Evolutionary conservation across 2,888 invertebrate genomes (phyloP).

Genomic region (Heliconius hortense): DNA sequence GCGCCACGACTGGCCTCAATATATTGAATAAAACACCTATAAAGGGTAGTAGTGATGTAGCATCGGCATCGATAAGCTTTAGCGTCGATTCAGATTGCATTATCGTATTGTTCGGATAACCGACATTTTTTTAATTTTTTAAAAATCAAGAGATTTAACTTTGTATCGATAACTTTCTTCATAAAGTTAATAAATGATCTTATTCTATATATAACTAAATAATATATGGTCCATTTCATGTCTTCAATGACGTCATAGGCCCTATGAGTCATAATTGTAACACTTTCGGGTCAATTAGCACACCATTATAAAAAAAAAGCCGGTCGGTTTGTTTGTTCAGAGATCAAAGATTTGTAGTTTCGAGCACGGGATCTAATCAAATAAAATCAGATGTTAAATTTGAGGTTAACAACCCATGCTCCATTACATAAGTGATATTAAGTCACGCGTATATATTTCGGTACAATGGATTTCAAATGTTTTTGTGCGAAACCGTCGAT

Average conservation of each 20-base stretch:
- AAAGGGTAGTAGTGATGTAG: background rate
- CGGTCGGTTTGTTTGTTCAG: conserved; percentile 41
- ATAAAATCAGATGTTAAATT: conserved; percentile 42
- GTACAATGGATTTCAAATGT: conserved; percentile 45
- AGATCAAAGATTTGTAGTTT: conserved; percentile 43
- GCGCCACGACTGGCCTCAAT: background rate
- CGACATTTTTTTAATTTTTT: background rate
- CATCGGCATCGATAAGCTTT: background rate
- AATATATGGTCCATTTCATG: background rate
- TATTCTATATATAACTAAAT: background rate
- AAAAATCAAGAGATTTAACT: background rate
- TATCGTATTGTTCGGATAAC: background rate
- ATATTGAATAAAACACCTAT: background rate
- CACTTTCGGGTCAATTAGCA: conserved; percentile 46
- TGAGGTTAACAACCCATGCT: conserved; percentile 39
- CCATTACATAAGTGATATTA: conserved; percentile 45
- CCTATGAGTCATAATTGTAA: conserved; percentile 42
- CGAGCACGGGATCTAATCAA: conserved; percentile 41
- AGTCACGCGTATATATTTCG: conserved; percentile 46
- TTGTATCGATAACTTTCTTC: background rate
- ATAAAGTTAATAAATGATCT: background rate
- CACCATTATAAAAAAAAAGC: conserved; percentile 43
- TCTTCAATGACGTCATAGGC: conserved; percentile 41
- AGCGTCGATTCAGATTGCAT: background rate
- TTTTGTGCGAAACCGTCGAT: conserved; percentile 44